Base-by-base conservation (phyloP, 2,797 vertebrate species). In the Fratercula arctica region DNA sequence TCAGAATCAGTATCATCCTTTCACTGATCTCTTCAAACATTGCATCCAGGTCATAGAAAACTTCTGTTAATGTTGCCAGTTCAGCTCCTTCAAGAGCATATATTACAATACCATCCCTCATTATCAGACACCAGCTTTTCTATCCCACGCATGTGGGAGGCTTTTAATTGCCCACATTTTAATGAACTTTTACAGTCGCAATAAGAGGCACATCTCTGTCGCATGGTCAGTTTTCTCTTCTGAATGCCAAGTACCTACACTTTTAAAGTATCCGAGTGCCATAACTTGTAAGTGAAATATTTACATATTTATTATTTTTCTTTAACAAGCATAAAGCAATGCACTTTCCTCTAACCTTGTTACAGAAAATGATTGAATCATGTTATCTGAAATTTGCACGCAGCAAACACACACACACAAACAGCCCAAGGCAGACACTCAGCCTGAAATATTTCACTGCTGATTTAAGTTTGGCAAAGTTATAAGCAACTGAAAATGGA, bases 371-470 rank as follows among this genome's bases (percentile, higher is more conserved):
- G 35, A 93, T 21, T 73, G 80, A 95, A 63, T 79, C 33, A 48
- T 17, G 51, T 92, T 94, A 67, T 86, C 74, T 89, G 59, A 89
- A 94, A 88, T 92, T 92, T 90, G 33, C 83, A 93, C 77, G 35
- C 37, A 72, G 41, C 51, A 83, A 94, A 79, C 57, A 92, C 31
- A 80, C 68, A 51, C 59, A 51, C 59, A 85, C 48, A 66, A 53
- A 70, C 41, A 68, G n/a, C 67, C 39, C 3, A 4, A 87, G 39
- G 70, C 50, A 96, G 77, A 76, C 13, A 43, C 18, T 64, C 45
- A 69, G 41, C 29, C 66, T 81, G 21, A 78, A 91, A 79, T 56
- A 87, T 63, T 88, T 88, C 46, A 46, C 35, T 54, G 33, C 43
- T 67, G 23, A 72, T 89, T 90, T 75, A 72, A 78, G 41, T 72